Base-by-base conservation (phyloP, 2,113 vertebrate species). In the Motacilla alba region DNA sequence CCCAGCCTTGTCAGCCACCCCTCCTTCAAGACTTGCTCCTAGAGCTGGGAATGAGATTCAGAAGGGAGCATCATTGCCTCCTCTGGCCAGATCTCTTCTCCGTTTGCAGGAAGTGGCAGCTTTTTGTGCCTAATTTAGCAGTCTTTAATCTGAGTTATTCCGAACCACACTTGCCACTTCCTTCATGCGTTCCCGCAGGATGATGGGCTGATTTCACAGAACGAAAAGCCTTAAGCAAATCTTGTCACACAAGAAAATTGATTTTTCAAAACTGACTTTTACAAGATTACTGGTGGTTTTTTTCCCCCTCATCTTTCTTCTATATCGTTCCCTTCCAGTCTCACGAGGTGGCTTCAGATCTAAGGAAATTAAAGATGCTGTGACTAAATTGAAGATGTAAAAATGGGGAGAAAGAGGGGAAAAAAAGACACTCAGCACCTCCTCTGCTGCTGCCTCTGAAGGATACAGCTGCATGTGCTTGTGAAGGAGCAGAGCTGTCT, bases 181-280 rank as follows among this genome's bases (percentile, higher is more conserved):
- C 91, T 96, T 95, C 94, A 46, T 89, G 91, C 18, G 2, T 64
- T 92, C 94, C 96, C 31, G 16, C 89, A 94, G 95, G 96, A 94
- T 90, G 96, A 94, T 93, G 92, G 94, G 89, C 93, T 96, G 94
- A 96, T 97, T 97, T 97, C 95, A 95, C 90, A 96, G 92, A 94
- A 91, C 64, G 60, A 95, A 95, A 92, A 92, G 89, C 95, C 93
- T 92, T 95, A 91, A 96, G 93, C 96, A 96, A 95, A 95, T 97
- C 93, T 94, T 95, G 83, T 96, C 97, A 88, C 97, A 94, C 79
- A 90, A 96, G 75, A 75, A 94, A 97, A 95, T 93, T 91, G 97
- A 97, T 97, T 97, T 97, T 96, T 96, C 93, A 96, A 97, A 97
- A 89, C 93, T 95, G 96, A 95, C 92, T 94, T 95, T 94, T 97